A percentile compares a stretch with the other conserved stretches of the same genome.
Conservation (phyloP, 2,113 vertebrate genomes). For the Oxyruncus cristatus region DNA sequence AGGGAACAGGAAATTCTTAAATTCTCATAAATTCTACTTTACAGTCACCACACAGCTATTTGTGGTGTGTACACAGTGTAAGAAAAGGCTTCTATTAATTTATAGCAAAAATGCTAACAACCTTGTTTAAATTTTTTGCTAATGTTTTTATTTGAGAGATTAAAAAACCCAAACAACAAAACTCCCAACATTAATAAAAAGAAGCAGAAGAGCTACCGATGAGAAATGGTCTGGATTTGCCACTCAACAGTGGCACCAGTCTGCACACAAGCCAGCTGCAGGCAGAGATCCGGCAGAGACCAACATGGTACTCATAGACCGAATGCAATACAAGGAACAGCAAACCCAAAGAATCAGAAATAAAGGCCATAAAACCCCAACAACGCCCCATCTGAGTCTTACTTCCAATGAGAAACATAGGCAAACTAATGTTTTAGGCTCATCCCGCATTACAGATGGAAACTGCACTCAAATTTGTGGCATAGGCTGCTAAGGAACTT, state of each 20-base stretch:
- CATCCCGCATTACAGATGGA: not conserved
- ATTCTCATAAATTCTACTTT: not conserved
- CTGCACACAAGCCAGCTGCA: constrained; percentile 52
- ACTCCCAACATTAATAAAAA: constrained; percentile 64
- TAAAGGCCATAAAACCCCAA: constrained; percentile 34
- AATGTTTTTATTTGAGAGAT: constrained; percentile 65
- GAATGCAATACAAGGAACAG: constrained; percentile 29
- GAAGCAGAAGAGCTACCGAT: constrained; percentile 44
- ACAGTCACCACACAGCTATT: not conserved
- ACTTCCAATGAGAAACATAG: not conserved
- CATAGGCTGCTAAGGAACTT: not conserved
- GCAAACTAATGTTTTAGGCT: not conserved
- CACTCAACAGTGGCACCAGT: constrained; percentile 12
- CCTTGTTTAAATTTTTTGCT: constrained; percentile 55
- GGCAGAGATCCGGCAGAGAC: constrained; percentile 53
- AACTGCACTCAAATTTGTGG: not conserved
- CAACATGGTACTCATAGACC: not conserved
- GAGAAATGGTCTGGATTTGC: constrained; percentile 42
- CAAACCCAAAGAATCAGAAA: constrained; percentile 39
- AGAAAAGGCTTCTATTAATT: not conserved
- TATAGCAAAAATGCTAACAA: constrained; percentile 55
- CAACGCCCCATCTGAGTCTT: not conserved
- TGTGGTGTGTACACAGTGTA: not conserved
- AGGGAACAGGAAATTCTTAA: not conserved
- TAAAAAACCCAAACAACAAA: constrained; percentile 69